Percentiles rank a stretch among this genome's conserved stretches.
phyloP scores from a whole-genome alignment of 1,140 invertebrate species.

The Drosophila rhopaloa region DNA sequence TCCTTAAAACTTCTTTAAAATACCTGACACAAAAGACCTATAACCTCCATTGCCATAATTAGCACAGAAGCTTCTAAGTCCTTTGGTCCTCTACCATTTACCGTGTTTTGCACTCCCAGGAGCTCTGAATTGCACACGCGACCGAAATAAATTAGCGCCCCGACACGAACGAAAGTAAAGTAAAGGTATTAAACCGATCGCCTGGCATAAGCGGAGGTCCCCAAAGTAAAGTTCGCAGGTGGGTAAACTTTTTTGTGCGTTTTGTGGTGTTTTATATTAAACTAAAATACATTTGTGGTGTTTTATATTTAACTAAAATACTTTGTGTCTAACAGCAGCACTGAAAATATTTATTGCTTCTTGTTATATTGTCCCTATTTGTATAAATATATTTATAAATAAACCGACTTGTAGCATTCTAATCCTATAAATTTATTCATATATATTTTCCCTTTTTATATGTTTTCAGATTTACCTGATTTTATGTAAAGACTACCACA shows the following conservation, averaged over 20 bases:
- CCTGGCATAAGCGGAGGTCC: constrained; percentile 41
- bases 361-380: too few species aligned
- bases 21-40: background rate
- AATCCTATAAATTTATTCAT: background rate
- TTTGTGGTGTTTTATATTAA: constrained; percentile 17
- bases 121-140: constrained; percentile 42
- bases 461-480: too few species aligned
- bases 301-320: background rate
- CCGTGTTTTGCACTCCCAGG: constrained; percentile 11
- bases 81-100: constrained; percentile 24
- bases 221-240: constrained; percentile 6
- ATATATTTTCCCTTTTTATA: background rate
- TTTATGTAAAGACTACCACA: too few species aligned
- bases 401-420: too few species aligned
- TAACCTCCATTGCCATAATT: constrained; percentile 18
- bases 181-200: constrained; percentile 55
- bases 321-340: too few species aligned
- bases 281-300: constrained; percentile 2
- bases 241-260: constrained; percentile 10
- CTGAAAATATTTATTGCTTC: too few species aligned
- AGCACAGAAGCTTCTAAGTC: constrained; percentile 16
- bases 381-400: too few species aligned
- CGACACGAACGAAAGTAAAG: constrained; percentile 13
- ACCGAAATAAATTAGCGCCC: constrained; percentile 57
- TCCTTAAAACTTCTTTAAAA: background rate